A percentile compares a stretch with the other conserved stretches of the same genome.
phyloP scores from a whole-genome alignment of 2,797 vertebrate species.

The Pampus argenteus region DNA sequence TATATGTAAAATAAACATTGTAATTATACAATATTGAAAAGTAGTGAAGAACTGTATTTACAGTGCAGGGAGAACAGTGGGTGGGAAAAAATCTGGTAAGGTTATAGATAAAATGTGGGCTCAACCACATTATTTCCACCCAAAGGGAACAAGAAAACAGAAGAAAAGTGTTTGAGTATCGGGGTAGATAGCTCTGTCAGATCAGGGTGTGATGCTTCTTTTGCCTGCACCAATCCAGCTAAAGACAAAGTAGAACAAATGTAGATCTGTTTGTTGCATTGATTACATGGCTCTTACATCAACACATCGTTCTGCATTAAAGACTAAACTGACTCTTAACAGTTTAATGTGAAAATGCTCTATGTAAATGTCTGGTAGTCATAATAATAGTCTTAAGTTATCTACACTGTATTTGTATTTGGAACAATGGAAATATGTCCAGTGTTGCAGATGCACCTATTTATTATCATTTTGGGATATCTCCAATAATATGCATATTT shows the following conservation, averaged over 20 bases:
- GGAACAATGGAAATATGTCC: not conserved
- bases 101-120: too few species aligned
- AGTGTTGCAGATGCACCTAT: not conserved
- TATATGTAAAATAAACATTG: not conserved
- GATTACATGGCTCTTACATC: slow-evolving; percentile 3
- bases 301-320: not conserved
- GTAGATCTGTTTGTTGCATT: slow-evolving; percentile 1
- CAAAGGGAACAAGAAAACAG: too few species aligned
- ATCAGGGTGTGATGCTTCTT: not conserved
- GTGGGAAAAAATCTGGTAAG: not conserved
- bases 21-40: not conserved
- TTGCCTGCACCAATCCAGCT: not conserved
- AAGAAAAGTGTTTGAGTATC: too few species aligned
- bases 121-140: not conserved
- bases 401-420: too few species aligned
- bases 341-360: not conserved
- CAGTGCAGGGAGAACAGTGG: too few species aligned
- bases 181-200: not conserved
- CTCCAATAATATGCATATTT: too few species aligned
- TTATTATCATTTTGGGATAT: too few species aligned
- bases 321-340: not conserved
- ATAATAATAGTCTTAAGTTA: not conserved
- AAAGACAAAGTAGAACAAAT: not conserved
- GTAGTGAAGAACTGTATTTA: not conserved
- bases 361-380: not conserved